Evolutionary conservation across 2,888 invertebrate genomes (phyloP).

Genomic region (Synergus umbraculus): DNA sequence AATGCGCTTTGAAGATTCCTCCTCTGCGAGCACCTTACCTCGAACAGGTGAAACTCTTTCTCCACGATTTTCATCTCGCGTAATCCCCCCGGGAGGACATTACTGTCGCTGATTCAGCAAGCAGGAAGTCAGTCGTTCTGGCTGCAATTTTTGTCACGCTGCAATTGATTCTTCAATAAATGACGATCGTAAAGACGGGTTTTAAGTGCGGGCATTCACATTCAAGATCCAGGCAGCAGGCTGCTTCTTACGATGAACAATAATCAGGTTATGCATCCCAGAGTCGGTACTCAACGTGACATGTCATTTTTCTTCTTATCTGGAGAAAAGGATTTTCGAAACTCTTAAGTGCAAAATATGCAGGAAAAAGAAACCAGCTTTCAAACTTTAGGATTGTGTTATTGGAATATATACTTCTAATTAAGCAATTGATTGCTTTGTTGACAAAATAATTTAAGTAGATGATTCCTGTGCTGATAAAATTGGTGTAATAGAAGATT

Average conservation of each 20-base stretch:
- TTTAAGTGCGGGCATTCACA: conserved; percentile 51
- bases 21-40: not conserved
- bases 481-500: not conserved
- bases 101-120: conserved; percentile 28
- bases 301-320: conserved; percentile 14
- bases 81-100: conserved; percentile 19
- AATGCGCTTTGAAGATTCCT: conserved; percentile 4
- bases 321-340: conserved; percentile 15
- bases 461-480: not conserved
- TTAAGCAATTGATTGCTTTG: not conserved
- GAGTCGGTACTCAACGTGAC: not conserved
- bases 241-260: conserved; percentile 49
- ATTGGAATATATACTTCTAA: not conserved
- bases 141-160: conserved; percentile 52
- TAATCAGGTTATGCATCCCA: conserved; percentile 46
- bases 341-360: not conserved
- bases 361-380: conserved; percentile 1
- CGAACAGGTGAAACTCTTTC: conserved; percentile 25
- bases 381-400: not conserved
- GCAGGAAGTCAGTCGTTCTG: conserved; percentile 20
- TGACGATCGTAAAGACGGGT: conserved; percentile 55
- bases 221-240: conserved; percentile 33
- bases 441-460: not conserved
- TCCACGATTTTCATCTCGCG: conserved; percentile 24
- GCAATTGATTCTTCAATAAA: conserved; percentile 56